A percentile compares a stretch with the other conserved stretches of the same genome.
Evolutionary conservation across 1,140 invertebrate genomes (phyloP).

Genomic region (Delia radicum): DNA sequence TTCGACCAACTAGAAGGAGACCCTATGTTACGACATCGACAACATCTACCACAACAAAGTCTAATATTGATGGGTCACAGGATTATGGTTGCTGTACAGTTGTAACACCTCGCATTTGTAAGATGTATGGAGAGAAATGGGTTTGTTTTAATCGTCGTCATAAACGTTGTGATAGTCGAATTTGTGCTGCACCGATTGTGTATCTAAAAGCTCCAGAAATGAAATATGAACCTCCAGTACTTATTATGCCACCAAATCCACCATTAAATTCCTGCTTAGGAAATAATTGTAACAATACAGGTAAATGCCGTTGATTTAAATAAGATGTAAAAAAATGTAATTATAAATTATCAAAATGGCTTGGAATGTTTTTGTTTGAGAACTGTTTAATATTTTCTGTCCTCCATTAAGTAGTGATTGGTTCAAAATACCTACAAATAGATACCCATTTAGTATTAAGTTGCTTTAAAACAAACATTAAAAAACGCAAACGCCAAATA

Average conservation of each 20-base stretch:
- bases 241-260: conserved; percentile 48
- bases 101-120: conserved; percentile 38
- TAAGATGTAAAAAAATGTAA: too few relatives aligned
- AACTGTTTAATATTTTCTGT: too few relatives aligned
- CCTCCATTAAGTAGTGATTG: too few relatives aligned
- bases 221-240: conserved; percentile 26
- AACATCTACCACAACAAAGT: background rate
- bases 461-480: too few relatives aligned
- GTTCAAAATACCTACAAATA: too few relatives aligned
- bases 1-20: background rate
- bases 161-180: conserved; percentile 35
- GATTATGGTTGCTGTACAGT: conserved; percentile 34
- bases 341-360: too few relatives aligned
- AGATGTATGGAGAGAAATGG: conserved; percentile 39
- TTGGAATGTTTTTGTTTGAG: too few relatives aligned
- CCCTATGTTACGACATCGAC: background rate
- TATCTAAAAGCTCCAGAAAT: conserved; percentile 40
- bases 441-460: too few relatives aligned
- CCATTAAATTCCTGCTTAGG: conserved; percentile 33
- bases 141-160: conserved; percentile 34
- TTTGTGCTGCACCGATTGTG: conserved; percentile 33
- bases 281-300: conserved; percentile 35
- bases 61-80: too few relatives aligned
- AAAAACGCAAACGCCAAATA: too few relatives aligned
- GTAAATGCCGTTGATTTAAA: conserved; percentile 27